Evolutionary conservation across 1,140 invertebrate species (phyloP), one percentile per base, ranked within the genome.

Genomic region (Camponotus pennsylvanicus): DNA sequence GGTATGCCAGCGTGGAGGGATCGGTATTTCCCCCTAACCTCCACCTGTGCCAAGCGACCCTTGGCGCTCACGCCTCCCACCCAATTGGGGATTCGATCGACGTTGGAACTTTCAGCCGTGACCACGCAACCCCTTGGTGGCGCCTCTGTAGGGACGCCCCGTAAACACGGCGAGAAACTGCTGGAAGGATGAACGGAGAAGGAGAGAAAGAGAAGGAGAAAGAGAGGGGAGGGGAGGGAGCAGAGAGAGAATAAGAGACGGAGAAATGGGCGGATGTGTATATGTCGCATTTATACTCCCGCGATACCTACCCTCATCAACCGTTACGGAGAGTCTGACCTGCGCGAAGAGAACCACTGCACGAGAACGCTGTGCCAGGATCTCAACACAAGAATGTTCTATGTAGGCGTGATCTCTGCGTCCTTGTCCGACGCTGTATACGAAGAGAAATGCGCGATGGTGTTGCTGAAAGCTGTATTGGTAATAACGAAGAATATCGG

Each of bases 41-140:
- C 82, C 42, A 87, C 80, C 64, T 69, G 64, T 71, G 66, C 84
- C 79, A 77, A 78, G 63, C 63, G 83, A 61, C 73, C 73, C 78
- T 77, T 55, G 88, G 57, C 67, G 78, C 89, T 79, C 87, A 61
- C 79, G 86, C 73, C 92, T 92, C 91, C 91, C 92, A 91, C 91
- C 92, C 92, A 92, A 93, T 93, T 91, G 91, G 85, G 90, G 90
- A 91, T 94, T 92, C 93, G 93, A 92, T 94, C 93, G 90, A 89
- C 90, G 86, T 69, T 34, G 67, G 61, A 61, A 91, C 86, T 93
- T 93, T 64, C 79, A 91, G 76, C 80, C 90, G 85, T 89, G 80
- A 86, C 84, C 87, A 86, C 89, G 87, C 86, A 87, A 82, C 91
- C 76, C 63, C 61, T 40, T 85, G 87, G 77, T 84, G 87, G 87